Evolutionary conservation across 2,797 vertebrate genomes (phyloP).

Genomic region (Nasua narica): DNA sequence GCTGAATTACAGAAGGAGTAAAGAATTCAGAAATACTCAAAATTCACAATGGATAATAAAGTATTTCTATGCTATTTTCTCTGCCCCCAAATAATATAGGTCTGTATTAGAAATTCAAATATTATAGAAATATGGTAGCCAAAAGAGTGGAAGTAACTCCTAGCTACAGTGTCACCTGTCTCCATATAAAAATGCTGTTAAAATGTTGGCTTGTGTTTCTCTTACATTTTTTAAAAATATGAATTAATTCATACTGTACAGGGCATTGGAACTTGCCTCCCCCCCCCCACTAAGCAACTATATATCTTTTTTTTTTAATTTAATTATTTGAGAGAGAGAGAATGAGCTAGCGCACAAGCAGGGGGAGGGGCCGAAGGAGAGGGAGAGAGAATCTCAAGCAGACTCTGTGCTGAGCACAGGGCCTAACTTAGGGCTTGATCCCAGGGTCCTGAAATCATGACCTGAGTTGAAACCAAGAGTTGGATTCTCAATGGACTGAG

Average conservation of each 20-base stretch:
- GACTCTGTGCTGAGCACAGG: background rate
- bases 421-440: background rate
- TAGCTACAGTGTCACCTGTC: background rate
- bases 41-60: slow-evolving; percentile 4
- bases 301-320: background rate
- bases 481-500: background rate
- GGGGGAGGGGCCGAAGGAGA: background rate
- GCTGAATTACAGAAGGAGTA: background rate
- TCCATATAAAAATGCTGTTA: background rate
- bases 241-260: background rate
- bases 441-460: background rate
- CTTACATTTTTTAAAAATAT: background rate
- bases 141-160: background rate
- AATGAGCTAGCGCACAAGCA: background rate
- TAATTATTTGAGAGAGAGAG: background rate
- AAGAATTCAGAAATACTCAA: slow-evolving; percentile 2
- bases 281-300: background rate
- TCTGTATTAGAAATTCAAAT: background rate
- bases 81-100: background rate
- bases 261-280: background rate
- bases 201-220: background rate
- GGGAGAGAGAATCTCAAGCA: background rate
- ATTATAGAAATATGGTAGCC: background rate
- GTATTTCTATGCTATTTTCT: slow-evolving; percentile 16
- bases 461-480: background rate